Evolutionary conservation across 2,113 vertebrate genomes (phyloP).

Genomic region (Paracanthobrama guichenoti): DNA sequence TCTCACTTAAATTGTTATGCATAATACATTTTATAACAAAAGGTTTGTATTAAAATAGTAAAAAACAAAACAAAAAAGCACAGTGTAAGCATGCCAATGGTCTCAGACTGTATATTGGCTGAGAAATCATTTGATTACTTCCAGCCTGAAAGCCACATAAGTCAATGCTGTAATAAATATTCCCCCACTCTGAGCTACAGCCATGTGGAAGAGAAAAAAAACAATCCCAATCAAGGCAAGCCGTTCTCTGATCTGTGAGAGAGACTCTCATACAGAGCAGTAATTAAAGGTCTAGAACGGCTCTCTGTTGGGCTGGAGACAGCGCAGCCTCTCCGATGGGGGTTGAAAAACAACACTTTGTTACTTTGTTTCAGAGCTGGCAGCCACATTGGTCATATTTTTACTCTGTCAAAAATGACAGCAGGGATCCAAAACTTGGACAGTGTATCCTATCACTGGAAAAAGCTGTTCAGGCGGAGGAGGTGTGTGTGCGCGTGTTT

Average conservation of each 20-base stretch:
- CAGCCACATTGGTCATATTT: slow-evolving; percentile 50
- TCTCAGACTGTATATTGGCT: not conserved
- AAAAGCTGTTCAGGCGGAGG: not conserved
- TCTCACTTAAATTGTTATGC: not conserved
- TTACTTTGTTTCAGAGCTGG: slow-evolving; percentile 55
- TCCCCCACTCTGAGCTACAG: not conserved
- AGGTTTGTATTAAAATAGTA: not conserved
- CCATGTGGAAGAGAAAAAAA: not conserved
- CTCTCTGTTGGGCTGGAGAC: slow-evolving; percentile 53
- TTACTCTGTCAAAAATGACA: slow-evolving; percentile 50
- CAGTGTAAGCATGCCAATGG: not conserved
- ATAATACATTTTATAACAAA: not conserved
- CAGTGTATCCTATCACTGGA: slow-evolving; percentile 29
- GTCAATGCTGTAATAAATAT: not conserved
- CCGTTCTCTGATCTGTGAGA: slow-evolving; percentile 65
- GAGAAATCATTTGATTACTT: not conserved
- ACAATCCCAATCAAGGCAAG: slow-evolving; percentile 47
- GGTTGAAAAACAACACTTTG: slow-evolving; percentile 39
- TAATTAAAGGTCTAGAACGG: slow-evolving; percentile 58
- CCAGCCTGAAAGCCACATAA: not conserved
- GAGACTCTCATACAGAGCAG: slow-evolving; percentile 50
- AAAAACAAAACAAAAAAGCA: not conserved
- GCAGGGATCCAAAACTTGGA: slow-evolving; percentile 58
- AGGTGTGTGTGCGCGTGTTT: slow-evolving; percentile 47
- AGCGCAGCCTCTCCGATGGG: slow-evolving; percentile 20